These are phyloP conservation scores for Drosophila phalerata DNA, from an alignment of 2,888 invertebrate species.

Conservation along the genomic window DNA sequence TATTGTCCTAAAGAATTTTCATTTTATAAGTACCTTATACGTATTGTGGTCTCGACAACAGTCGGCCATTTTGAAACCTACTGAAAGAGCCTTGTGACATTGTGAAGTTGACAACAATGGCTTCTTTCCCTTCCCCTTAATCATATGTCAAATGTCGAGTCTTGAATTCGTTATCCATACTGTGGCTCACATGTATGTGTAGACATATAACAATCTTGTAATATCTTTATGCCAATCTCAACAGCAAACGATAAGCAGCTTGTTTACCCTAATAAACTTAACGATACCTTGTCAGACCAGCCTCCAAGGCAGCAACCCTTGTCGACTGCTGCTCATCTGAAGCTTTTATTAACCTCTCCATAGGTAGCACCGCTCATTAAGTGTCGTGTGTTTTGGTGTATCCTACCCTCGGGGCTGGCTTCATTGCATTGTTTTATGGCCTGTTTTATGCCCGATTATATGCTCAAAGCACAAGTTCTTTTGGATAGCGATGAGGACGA, in stretches of 20 bases:
- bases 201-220: constrained; percentile 47
- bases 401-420: constrained; percentile 29
- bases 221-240: constrained; percentile 62
- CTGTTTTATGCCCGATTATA: constrained; percentile 79
- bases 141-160: constrained; percentile 22
- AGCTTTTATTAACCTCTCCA: constrained; percentile 44
- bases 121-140: not conserved
- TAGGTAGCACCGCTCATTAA: constrained; percentile 66
- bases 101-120: constrained; percentile 23
- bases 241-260: constrained; percentile 45
- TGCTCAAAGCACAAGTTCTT: constrained; percentile 76
- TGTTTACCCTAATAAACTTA: constrained; percentile 53
- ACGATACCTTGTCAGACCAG: constrained; percentile 40
- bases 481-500: constrained; percentile 28
- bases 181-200: not conserved
- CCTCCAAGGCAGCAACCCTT: constrained; percentile 8
- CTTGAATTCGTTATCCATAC: constrained; percentile 1
- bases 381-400: constrained; percentile 41
- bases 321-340: constrained; percentile 5
- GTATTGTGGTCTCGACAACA: not conserved
- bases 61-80: constrained; percentile 21
- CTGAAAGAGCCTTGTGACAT: constrained; percentile 4
- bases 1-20: not conserved
- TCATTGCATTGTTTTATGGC: constrained; percentile 74
- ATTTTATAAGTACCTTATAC: not conserved